These are phyloP conservation scores for Leucoptera coffeella DNA, from an alignment of 2,888 invertebrate species.

Conservation along the genomic window DNA sequence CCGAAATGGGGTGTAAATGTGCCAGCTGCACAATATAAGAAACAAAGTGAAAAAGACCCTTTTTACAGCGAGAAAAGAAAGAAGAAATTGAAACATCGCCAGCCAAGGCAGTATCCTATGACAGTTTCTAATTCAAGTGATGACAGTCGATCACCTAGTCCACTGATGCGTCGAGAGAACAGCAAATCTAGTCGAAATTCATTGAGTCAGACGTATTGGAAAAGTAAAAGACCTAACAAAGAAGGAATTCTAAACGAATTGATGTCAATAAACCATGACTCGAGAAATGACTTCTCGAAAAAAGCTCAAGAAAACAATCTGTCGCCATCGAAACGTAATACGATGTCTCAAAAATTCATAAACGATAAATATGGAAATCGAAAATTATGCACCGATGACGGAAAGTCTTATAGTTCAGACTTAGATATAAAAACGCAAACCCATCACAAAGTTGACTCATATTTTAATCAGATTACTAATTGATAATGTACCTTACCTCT, in stretches of 20 bases:
- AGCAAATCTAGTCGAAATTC: slow-evolving; percentile 36
- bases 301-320: slow-evolving; percentile 23
- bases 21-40: slow-evolving; percentile 76
- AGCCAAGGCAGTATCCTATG: slow-evolving; percentile 59
- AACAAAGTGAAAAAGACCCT: slow-evolving; percentile 87
- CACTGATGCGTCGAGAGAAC: slow-evolving; percentile 26
- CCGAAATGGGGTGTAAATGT: slow-evolving; percentile 72
- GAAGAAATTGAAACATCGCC: slow-evolving; percentile 58
- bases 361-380: slow-evolving; percentile 48
- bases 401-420: too few species aligned
- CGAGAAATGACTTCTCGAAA: slow-evolving; percentile 15
- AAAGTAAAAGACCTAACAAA: slow-evolving; percentile 34
- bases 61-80: slow-evolving; percentile 70
- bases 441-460: too few species aligned
- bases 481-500: too few species aligned
- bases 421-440: too few species aligned
- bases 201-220: slow-evolving; percentile 44
- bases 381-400: slow-evolving; percentile 39
- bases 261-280: slow-evolving; percentile 21
- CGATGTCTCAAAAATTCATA: slow-evolving; percentile 44
- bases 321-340: slow-evolving; percentile 30
- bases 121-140: slow-evolving; percentile 57
- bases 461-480: too few species aligned
- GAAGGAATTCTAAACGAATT: slow-evolving; percentile 31
- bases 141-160: slow-evolving; percentile 56